Evolutionary conservation across 2,888 invertebrate genomes (phyloP).

Genomic region (Bellardia pandia): DNA sequence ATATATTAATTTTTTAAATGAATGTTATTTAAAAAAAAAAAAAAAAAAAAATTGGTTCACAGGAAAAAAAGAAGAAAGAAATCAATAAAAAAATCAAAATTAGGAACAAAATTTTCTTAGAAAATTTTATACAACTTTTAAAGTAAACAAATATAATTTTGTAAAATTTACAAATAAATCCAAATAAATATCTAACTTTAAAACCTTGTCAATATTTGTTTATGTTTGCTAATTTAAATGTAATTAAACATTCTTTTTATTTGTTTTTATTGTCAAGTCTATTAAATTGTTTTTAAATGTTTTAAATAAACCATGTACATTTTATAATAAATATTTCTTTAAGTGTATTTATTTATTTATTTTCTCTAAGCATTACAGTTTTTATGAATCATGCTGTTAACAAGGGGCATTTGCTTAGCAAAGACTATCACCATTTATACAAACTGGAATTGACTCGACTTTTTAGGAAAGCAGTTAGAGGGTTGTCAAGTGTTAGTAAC

Average conservation of each 20-base stretch:
- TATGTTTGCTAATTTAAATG: constrained; percentile 47
- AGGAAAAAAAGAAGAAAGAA: constrained; percentile 50
- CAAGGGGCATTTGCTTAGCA: not conserved
- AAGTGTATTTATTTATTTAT: not conserved
- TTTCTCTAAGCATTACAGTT: not conserved
- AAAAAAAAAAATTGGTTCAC: constrained; percentile 54
- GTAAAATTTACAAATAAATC: constrained; percentile 39
- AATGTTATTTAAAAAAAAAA: constrained; percentile 39
- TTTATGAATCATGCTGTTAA: constrained; percentile 29
- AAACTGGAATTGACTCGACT: not conserved
- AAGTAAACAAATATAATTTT: constrained; percentile 2
- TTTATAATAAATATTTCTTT: not conserved
- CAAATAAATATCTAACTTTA: not conserved
- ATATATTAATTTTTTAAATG: constrained; percentile 52
- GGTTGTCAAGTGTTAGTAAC: not conserved
- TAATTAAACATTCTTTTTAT: constrained; percentile 52
- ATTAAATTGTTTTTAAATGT: constrained; percentile 67
- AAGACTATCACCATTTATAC: not conserved
- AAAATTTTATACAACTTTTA: constrained; percentile 18
- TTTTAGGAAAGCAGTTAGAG: not conserved
- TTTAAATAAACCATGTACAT: constrained; percentile 61
- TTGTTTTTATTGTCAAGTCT: constrained; percentile 68
- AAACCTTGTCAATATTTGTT: constrained; percentile 59
- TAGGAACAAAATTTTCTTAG: constrained; percentile 20
- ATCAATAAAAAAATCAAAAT: constrained; percentile 26